Conservation (phyloP, 2,888 invertebrate species). For the Phrixothrix hirtus region DNA sequence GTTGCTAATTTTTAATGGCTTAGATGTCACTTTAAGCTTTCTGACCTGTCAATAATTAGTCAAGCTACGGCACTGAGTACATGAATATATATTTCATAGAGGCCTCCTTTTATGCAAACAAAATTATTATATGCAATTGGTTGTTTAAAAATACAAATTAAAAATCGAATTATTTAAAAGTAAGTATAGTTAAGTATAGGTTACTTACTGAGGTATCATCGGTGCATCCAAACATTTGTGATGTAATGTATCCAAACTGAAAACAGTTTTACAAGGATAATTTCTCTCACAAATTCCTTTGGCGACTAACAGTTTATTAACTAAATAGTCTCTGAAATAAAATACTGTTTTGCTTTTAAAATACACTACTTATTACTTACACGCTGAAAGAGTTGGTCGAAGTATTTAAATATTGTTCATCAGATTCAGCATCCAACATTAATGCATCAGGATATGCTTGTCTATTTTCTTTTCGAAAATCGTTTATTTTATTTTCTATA, state of each 20-base stretch:
- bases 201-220: constrained; percentile 3
- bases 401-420: constrained; percentile 23
- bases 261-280: constrained; percentile 27
- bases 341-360: not conserved
- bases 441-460: constrained; percentile 35
- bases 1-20: no score
- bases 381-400: constrained; percentile 24
- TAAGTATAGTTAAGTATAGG: no score
- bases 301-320: constrained; percentile 15
- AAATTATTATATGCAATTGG: no score
- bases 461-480: constrained; percentile 23
- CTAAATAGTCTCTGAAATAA: constrained; percentile 25
- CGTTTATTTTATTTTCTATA: constrained; percentile 21
- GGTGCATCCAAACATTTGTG: not conserved
- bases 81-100: no score
- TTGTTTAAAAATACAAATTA: no score
- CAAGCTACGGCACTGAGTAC: no score
- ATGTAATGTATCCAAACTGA: constrained; percentile 28
- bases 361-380: constrained; percentile 16
- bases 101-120: no score
- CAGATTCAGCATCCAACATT: constrained; percentile 26
- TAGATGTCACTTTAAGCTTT: no score
- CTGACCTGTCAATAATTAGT: no score
- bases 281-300: constrained; percentile 18
- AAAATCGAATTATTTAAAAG: no score